Conservation (phyloP, 2,888 invertebrate species). For the Caenorhabditis angaria region DNA sequence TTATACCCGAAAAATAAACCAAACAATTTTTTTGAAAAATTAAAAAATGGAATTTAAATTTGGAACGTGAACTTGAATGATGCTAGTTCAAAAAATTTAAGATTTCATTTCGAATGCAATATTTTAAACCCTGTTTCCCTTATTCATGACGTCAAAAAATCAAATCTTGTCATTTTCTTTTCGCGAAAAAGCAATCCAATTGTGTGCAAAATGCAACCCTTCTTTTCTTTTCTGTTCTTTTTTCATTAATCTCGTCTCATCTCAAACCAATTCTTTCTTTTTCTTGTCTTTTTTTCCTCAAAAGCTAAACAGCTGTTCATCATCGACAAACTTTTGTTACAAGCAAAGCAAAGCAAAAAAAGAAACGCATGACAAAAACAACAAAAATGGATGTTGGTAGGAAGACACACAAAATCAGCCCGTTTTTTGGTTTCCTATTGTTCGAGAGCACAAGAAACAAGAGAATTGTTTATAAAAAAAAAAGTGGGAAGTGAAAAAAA, state of each 20-base stretch:
- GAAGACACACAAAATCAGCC: background rate
- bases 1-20: no score
- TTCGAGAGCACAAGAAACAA: background rate
- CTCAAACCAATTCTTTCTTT: slow-evolving; percentile 1
- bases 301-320: background rate
- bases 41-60: no score
- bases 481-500: no score
- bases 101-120: no score
- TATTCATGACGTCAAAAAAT: no score
- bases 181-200: no score
- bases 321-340: background rate
- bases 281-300: slow-evolving; percentile 12
- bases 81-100: no score
- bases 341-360: background rate
- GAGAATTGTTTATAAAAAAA: background rate
- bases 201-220: background rate
- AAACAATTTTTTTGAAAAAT: no score
- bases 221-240: background rate
- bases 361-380: background rate
- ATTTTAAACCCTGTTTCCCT: no score
- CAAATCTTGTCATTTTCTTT: no score
- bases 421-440: background rate
- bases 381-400: background rate
- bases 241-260: no score
- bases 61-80: no score